Evolutionary conservation across 2,113 vertebrate genomes (phyloP).

Genomic region (Sander vitreus): DNA sequence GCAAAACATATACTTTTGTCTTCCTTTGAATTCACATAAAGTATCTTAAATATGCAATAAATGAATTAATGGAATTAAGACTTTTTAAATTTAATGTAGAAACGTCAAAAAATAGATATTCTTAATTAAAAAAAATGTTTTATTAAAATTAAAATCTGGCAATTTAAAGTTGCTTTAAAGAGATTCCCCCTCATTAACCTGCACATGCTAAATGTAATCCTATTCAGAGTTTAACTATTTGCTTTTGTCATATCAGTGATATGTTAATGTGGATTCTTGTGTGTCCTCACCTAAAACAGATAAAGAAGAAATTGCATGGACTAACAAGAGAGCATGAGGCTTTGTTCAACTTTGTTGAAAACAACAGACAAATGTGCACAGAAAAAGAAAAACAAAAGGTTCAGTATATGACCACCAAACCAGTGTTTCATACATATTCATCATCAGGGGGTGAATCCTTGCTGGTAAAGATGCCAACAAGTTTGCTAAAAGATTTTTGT

Average conservation of each 20-base stretch:
- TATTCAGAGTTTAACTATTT: neutral
- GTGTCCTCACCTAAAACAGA: slow-evolving; percentile 69
- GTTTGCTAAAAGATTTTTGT: neutral
- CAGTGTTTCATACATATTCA: neutral
- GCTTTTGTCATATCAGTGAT: neutral
- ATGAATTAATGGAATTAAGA: neutral
- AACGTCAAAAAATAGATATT: neutral
- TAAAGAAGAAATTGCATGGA: slow-evolving; percentile 88
- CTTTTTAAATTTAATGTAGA: neutral
- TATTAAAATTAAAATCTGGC: neutral
- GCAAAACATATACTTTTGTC: neutral
- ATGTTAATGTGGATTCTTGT: neutral
- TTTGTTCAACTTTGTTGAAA: slow-evolving; percentile 89
- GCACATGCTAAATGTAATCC: neutral
- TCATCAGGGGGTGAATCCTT: neutral
- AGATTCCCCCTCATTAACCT: neutral
- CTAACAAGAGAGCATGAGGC: slow-evolving; percentile 88
- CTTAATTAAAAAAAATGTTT: neutral
- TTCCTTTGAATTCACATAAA: neutral
- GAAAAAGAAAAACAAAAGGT: slow-evolving; percentile 91
- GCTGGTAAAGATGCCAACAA: neutral
- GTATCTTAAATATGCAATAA: neutral
- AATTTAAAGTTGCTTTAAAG: neutral
- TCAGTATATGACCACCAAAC: neutral
- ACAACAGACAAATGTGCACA: slow-evolving; percentile 84